These are phyloP conservation scores for Camelus dromedarius DNA, from an alignment of 2,113 vertebrate genomes.

Conservation along the genomic window DNA sequence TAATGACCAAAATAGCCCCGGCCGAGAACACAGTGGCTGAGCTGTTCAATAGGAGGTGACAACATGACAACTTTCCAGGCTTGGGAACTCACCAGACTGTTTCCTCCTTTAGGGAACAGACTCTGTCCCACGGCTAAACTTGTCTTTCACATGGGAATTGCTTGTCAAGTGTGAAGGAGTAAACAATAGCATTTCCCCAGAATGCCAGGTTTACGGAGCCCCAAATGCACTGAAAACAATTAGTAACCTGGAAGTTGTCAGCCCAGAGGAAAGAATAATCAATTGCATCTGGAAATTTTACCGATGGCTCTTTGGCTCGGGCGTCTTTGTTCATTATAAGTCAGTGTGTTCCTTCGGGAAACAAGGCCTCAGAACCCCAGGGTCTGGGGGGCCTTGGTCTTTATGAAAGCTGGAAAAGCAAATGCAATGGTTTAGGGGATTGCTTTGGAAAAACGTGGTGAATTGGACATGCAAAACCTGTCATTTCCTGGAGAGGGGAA, in stretches of 20 bases:
- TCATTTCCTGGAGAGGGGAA: not conserved
- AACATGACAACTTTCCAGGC: constrained; percentile 87
- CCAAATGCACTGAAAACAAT: constrained; percentile 95
- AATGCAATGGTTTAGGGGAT: not conserved
- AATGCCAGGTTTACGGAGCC: constrained; percentile 93
- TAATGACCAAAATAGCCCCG: constrained; percentile 84
- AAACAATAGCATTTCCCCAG: constrained; percentile 99
- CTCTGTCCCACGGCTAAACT: constrained; percentile 91
- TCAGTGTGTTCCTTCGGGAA: constrained; percentile 81
- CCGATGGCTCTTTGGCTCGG: constrained; percentile 86
- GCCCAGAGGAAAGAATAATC: constrained; percentile 94
- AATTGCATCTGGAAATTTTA: constrained; percentile 93
- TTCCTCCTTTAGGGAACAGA: constrained; percentile 89
- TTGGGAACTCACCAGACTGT: constrained; percentile 93
- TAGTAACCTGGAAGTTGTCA: constrained; percentile 98
- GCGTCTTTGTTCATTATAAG: constrained; percentile 87
- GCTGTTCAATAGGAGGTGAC: constrained; percentile 84
- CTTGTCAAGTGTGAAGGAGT: constrained; percentile 94
- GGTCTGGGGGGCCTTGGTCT: constrained; percentile 53
- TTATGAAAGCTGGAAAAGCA: constrained; percentile 4
- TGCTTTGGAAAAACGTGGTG: not conserved
- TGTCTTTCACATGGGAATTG: constrained; percentile 99
- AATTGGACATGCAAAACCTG: not conserved
- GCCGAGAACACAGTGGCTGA: constrained; percentile 81
- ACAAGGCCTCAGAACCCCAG: constrained; percentile 76